Evolutionary conservation across 2,888 invertebrate genomes (phyloP).

Genomic region (Nymphalis polychloros): DNA sequence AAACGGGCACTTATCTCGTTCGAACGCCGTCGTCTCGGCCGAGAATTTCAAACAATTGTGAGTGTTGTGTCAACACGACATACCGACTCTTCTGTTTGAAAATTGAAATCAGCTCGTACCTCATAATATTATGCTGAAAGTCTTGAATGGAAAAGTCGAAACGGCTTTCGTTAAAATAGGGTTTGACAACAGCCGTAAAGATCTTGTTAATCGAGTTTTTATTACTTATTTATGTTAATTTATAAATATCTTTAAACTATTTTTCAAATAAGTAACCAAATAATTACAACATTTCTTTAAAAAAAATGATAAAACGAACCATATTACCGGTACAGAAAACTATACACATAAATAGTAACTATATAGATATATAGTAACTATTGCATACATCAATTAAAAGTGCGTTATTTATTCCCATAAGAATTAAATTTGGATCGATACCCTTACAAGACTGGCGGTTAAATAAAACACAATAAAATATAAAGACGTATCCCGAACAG

Average conservation of each 20-base stretch:
- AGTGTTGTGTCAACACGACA: constrained; percentile 54
- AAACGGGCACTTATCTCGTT: constrained; percentile 19
- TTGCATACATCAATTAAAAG: not conserved
- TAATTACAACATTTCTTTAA: too few species aligned
- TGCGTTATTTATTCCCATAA: constrained; percentile 13
- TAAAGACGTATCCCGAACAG: constrained; percentile 28
- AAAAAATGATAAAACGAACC: too few species aligned
- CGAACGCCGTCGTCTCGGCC: constrained; percentile 24
- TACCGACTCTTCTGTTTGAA: constrained; percentile 28
- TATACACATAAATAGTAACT: not conserved
- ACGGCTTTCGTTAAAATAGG: constrained; percentile 3
- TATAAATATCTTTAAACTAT: too few species aligned
- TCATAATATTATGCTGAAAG: constrained; percentile 21
- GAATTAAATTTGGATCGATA: constrained; percentile 14
- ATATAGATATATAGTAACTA: not conserved
- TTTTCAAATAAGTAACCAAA: too few species aligned
- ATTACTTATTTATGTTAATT: not conserved
- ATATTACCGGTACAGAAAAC: too few species aligned
- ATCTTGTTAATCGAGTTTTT: not conserved
- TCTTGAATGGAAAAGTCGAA: constrained; percentile 6
- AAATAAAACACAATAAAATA: constrained; percentile 29
- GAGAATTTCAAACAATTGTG: constrained; percentile 36
- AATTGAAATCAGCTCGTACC: constrained; percentile 21
- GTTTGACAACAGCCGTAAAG: not conserved
- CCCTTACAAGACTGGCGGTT: constrained; percentile 27